Evolutionary conservation across 2,888 invertebrate species (phyloP).

Genomic region (Fragum fragum): DNA sequence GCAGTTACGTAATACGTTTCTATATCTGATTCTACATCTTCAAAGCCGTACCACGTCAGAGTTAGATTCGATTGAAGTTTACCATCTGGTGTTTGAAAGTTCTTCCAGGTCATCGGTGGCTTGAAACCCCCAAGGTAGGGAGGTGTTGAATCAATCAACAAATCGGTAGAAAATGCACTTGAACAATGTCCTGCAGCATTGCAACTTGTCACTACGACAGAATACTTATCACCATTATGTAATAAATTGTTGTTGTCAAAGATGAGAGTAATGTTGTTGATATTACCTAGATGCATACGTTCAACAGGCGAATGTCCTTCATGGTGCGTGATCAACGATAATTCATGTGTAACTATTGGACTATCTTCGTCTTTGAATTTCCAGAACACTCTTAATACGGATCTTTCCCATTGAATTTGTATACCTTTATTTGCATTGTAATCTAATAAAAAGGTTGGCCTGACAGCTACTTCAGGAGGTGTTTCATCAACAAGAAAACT

Average conservation of each 20-base stretch:
- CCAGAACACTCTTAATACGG: conserved; percentile 55
- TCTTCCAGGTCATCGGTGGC: conserved; percentile 59
- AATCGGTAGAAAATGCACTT: conserved; percentile 42
- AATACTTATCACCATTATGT: conserved; percentile 63
- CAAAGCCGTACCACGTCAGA: conserved; percentile 70
- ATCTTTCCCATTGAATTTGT: conserved; percentile 58
- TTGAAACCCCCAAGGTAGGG: conserved; percentile 74
- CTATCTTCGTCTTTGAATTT: conserved; percentile 61
- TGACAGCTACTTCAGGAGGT: conserved; percentile 28
- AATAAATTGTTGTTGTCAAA: conserved; percentile 48
- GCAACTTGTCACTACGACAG: conserved; percentile 58
- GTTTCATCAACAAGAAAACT: conserved; percentile 48
- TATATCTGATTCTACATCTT: conserved; percentile 67
- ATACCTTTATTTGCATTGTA: neutral
- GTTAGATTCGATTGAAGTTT: conserved; percentile 23
- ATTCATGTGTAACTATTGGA: conserved; percentile 51
- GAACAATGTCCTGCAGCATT: conserved; percentile 70
- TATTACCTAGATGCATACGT: conserved; percentile 43
- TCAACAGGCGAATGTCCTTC: conserved; percentile 62
- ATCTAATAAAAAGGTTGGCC: conserved; percentile 28
- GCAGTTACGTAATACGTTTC: conserved; percentile 51
- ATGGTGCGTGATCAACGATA: conserved; percentile 56
- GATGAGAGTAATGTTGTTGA: conserved; percentile 45
- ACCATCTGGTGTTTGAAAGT: neutral
- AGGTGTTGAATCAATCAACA: conserved; percentile 71